Evolutionary conservation across 1,140 invertebrate genomes (phyloP).

Genomic region (Parasteatoda tepidariorum): DNA sequence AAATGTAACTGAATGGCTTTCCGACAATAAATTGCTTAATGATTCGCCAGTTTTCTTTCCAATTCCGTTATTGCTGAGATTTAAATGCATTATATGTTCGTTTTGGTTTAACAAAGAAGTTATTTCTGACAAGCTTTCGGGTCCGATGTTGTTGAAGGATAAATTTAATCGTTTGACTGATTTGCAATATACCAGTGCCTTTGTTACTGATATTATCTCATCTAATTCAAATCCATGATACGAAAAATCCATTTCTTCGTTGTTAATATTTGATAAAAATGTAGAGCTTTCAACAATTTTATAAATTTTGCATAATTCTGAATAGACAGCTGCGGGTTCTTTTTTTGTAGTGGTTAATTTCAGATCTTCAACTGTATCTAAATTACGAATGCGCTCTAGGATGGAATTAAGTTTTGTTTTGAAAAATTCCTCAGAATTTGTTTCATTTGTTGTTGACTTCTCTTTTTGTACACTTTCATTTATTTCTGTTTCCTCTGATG

Average conservation of each 20-base stretch:
- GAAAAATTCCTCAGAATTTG: too few species aligned
- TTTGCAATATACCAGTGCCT: slow-evolving; percentile 1
- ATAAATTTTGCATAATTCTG: slow-evolving; percentile 19
- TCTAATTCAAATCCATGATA: background rate
- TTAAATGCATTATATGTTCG: slow-evolving; percentile 18
- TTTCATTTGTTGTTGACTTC: too few species aligned
- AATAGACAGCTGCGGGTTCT: background rate
- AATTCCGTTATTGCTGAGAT: slow-evolving; percentile 2
- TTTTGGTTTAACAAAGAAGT: slow-evolving; percentile 17
- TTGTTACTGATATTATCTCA: slow-evolving; percentile 26
- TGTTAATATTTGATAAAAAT: background rate
- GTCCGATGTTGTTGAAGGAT: slow-evolving; percentile 25
- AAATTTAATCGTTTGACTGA: slow-evolving; percentile 12
- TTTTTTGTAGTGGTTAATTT: background rate
- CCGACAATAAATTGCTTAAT: background rate
- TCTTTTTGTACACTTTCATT: too few species aligned
- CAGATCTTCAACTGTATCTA: background rate
- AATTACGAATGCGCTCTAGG: background rate
- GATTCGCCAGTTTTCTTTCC: background rate
- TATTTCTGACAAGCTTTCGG: slow-evolving; percentile 11
- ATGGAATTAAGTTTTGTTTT: background rate
- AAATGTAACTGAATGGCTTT: background rate
- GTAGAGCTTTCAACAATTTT: slow-evolving; percentile 8
- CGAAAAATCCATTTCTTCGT: slow-evolving; percentile 22
- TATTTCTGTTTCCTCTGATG: too few species aligned